These are phyloP conservation scores for Cyanoderma ruficeps DNA, from an alignment of 2,113 vertebrate species.

Conservation along the genomic window DNA sequence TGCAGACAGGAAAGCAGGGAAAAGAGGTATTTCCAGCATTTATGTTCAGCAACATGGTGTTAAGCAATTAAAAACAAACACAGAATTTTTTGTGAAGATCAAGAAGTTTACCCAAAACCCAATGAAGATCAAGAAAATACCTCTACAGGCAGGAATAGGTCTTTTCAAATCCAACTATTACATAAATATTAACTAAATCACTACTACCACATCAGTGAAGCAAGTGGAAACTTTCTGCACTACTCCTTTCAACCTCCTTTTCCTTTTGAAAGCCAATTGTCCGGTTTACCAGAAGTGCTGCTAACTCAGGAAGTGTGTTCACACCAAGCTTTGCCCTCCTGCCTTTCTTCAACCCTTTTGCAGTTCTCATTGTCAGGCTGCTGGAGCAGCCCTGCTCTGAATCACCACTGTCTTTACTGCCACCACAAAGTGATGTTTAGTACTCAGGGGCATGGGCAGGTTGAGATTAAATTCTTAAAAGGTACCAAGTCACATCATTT, in stretches of 20 bases:
- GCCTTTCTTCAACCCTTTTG: not conserved
- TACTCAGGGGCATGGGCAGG: not conserved
- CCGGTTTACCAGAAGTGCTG: not conserved
- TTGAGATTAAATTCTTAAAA: not conserved
- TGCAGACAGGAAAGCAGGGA: constrained; percentile 31
- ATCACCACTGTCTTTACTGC: not conserved
- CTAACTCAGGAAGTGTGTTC: not conserved
- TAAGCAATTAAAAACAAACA: constrained; percentile 12
- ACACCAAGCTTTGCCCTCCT: not conserved
- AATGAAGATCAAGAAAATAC: not conserved
- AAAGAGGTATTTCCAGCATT: constrained; percentile 44
- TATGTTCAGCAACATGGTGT: not conserved
- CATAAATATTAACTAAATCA: not conserved
- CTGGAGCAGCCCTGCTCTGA: not conserved
- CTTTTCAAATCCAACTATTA: not conserved
- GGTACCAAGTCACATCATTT: not conserved
- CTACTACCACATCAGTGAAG: not conserved
- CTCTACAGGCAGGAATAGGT: not conserved
- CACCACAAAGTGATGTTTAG: not conserved
- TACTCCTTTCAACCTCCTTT: not conserved
- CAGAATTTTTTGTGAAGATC: not conserved
- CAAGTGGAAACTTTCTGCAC: not conserved
- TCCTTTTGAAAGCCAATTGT: not conserved
- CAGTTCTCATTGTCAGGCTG: not conserved
- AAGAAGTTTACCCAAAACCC: not conserved